phyloP scores from a whole-genome alignment of 2,113 vertebrate genomes.

The Taurulus bubalis region DNA sequence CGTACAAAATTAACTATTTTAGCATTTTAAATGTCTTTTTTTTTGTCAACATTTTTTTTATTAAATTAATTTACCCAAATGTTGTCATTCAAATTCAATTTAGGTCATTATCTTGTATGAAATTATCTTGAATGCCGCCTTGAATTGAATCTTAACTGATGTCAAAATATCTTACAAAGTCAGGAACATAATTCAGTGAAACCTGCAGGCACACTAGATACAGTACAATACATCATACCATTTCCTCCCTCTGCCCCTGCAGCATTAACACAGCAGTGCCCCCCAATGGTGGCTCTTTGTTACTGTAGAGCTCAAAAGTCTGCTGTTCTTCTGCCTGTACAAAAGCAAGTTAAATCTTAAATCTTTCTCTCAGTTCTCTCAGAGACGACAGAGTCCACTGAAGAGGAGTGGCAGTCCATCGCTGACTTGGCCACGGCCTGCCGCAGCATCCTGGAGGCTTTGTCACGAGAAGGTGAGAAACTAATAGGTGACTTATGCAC shows the following conservation, averaged over 20 bases:
- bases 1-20: not conserved
- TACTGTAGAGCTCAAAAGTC: slow-evolving; percentile 30
- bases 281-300: slow-evolving; percentile 66
- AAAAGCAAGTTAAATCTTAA: not conserved
- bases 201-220: not conserved
- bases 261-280: slow-evolving; percentile 53
- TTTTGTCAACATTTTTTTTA: not conserved
- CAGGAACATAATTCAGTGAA: slow-evolving; percentile 1
- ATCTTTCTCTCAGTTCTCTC: slow-evolving; percentile 84
- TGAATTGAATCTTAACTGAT: slow-evolving; percentile 3
- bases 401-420: slow-evolving; percentile 93
- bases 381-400: slow-evolving; percentile 85
- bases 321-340: slow-evolving; percentile 11
- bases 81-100: not conserved
- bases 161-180: not conserved
- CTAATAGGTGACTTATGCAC: not conserved
- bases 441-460: slow-evolving; percentile 89
- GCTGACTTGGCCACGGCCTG: slow-evolving; percentile 89
- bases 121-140: not conserved
- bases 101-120: not conserved
- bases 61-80: not conserved
- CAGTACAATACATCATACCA: not conserved
- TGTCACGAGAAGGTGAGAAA: slow-evolving; percentile 88
- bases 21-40: not conserved
- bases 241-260: slow-evolving; percentile 8